Percentiles rank a stretch among this genome's conserved stretches.
Evolutionary conservation across 2,888 invertebrate genomes (phyloP).

Genomic region (Acheta domesticus): DNA sequence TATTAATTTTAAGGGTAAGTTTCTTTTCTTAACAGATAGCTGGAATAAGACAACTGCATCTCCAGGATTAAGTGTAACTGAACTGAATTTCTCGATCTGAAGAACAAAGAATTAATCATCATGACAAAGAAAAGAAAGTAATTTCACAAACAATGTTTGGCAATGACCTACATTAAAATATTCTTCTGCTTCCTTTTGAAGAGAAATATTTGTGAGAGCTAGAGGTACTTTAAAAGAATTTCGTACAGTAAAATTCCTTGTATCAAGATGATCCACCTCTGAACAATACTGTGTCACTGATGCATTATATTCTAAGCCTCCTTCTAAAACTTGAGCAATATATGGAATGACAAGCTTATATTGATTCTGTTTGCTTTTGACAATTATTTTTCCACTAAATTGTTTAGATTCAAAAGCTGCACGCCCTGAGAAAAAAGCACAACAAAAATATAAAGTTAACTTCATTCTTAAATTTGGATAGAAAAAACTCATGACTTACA

Average conservation of each 20-base stretch:
- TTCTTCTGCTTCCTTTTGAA: conserved; percentile 58
- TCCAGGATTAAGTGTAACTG: conserved; percentile 57
- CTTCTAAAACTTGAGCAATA: conserved; percentile 57
- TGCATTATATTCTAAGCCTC: conserved; percentile 57
- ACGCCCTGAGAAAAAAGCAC: conserved; percentile 50
- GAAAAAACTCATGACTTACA: conserved; percentile 53
- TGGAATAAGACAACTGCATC: conserved; percentile 58
- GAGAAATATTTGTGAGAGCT: conserved; percentile 66
- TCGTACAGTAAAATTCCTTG: conserved; percentile 58
- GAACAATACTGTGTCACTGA: conserved; percentile 52
- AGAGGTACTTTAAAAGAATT: conserved; percentile 73
- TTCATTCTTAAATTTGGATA: not conserved
- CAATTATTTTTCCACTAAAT: conserved; percentile 56
- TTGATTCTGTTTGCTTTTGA: conserved; percentile 52
- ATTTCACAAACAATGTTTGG: not conserved
- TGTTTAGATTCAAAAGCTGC: conserved; percentile 54
- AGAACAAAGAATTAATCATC: conserved; percentile 39
- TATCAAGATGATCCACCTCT: conserved; percentile 44
- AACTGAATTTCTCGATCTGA: conserved; percentile 60
- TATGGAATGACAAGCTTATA: conserved; percentile 60
- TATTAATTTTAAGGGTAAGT: conserved; percentile 55
- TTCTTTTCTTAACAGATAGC: conserved; percentile 54
- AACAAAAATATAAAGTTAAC: not conserved
- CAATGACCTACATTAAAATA: conserved; percentile 57
- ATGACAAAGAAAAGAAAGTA: not conserved